A percentile compares a stretch with the other conserved stretches of the same genome.
These are phyloP conservation scores for Galagoides demidoff DNA, from an alignment of 2,797 vertebrate species.

Conservation along the genomic window DNA sequence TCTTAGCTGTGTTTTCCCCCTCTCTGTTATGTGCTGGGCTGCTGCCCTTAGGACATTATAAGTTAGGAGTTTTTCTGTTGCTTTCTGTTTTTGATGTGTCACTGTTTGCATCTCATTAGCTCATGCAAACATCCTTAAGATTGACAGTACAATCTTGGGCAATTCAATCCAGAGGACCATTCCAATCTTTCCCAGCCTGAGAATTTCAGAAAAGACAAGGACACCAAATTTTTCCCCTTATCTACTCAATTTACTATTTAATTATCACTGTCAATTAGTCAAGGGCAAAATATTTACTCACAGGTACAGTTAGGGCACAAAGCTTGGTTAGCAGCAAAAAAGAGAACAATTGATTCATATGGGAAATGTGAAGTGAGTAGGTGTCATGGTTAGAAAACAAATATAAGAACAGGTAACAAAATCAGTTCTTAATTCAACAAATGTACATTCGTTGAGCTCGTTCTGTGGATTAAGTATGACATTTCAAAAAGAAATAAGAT, in stretches of 20 bases:
- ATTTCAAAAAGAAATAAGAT: conserved; percentile 7
- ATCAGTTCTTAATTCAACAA: background rate
- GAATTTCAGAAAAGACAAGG: conserved; percentile 53
- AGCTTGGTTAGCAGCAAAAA: conserved; percentile 50
- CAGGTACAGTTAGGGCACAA: conserved; percentile 49
- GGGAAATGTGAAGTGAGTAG: conserved; percentile 63
- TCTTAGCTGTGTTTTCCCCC: conserved; percentile 62
- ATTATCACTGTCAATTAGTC: conserved; percentile 71
- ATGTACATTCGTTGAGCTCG: background rate
- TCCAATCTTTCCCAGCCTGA: conserved; percentile 54
- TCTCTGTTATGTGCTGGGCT: conserved; percentile 87
- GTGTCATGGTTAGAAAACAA: conserved; percentile 43
- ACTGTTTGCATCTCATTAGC: conserved; percentile 72
- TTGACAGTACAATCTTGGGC: conserved; percentile 70
- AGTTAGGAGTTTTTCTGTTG: conserved; percentile 69
- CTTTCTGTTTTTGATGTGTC: conserved; percentile 38
- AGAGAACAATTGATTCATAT: background rate
- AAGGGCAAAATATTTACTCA: conserved; percentile 71
- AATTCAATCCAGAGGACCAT: conserved; percentile 65
- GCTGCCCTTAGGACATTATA: conserved; percentile 85
- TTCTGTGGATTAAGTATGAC: background rate
- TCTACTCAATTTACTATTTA: conserved; percentile 73
- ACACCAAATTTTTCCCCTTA: conserved; percentile 74
- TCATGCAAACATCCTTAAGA: conserved; percentile 53
- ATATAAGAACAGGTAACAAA: conserved; percentile 31